Evolutionary conservation across 2,888 invertebrate genomes (phyloP).

Genomic region (Venusia cambrica): DNA sequence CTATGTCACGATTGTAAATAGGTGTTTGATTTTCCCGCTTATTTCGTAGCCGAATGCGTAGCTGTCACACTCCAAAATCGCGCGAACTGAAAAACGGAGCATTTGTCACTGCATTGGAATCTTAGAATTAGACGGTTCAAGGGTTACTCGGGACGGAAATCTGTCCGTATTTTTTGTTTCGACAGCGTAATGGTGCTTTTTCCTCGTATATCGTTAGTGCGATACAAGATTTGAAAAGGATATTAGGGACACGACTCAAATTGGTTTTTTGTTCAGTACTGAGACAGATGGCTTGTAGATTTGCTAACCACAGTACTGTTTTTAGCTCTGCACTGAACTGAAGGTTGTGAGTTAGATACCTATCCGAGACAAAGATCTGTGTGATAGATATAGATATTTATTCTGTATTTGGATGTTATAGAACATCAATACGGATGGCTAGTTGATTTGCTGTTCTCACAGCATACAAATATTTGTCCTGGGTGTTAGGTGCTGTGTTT

Average conservation of each 20-base stretch:
- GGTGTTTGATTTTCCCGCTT: too few species aligned
- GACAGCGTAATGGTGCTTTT: constrained; percentile 44
- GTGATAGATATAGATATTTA: too few species aligned
- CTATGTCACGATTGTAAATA: too few species aligned
- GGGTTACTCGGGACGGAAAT: constrained; percentile 52
- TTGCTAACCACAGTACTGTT: too few species aligned
- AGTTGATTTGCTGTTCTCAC: too few species aligned
- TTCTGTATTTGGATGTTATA: too few species aligned
- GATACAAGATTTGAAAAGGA: constrained; percentile 32
- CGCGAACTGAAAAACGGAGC: constrained; percentile 64
- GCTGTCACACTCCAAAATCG: constrained; percentile 40
- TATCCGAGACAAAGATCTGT: too few species aligned
- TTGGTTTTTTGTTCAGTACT: constrained; percentile 17
- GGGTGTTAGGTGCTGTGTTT: too few species aligned
- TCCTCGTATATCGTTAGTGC: constrained; percentile 34
- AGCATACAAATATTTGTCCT: too few species aligned
- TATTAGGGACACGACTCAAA: constrained; percentile 28
- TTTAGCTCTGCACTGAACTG: too few species aligned
- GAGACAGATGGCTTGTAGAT: constrained; percentile 7
- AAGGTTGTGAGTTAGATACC: too few species aligned
- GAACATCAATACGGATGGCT: too few species aligned
- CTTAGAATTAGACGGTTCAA: constrained; percentile 70
- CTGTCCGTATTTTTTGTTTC: constrained; percentile 61
- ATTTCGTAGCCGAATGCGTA: constrained; percentile 32
- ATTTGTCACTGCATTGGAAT: constrained; percentile 79